Conservation (phyloP, 1,140 invertebrate genomes). For the Contarinia nasturtii region DNA sequence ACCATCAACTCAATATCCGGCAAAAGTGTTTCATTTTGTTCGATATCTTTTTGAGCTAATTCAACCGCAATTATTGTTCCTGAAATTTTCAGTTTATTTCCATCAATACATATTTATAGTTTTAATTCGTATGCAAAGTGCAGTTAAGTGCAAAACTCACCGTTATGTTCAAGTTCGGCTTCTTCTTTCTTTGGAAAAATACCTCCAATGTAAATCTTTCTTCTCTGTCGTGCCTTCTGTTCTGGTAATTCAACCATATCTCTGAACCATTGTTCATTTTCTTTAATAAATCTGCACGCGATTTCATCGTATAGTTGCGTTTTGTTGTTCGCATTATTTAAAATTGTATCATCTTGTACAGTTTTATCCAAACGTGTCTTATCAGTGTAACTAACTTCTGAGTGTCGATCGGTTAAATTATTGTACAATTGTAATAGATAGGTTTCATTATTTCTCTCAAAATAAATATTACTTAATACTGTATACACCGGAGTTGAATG, state of each 20-base stretch:
- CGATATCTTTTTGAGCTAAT: constrained; percentile 46
- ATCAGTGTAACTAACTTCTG: neutral
- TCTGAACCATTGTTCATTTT: constrained; percentile 29
- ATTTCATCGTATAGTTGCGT: constrained; percentile 25
- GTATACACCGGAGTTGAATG: constrained; percentile 3
- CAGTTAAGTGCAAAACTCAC: no score
- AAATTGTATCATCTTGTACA: no score
- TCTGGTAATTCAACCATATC: constrained; percentile 31
- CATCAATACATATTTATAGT: no score
- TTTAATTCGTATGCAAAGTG: no score
- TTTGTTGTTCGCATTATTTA: constrained; percentile 13
- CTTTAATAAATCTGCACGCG: constrained; percentile 48
- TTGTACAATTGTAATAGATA: neutral
- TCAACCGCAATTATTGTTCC: constrained; percentile 41
- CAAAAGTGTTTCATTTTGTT: constrained; percentile 36
- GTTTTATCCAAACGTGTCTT: neutral
- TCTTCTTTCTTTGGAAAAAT: constrained; percentile 44
- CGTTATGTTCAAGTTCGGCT: no score
- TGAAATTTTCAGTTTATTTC: no score
- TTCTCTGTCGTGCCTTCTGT: constrained; percentile 15
- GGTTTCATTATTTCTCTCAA: constrained; percentile 17
- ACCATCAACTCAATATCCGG: constrained; percentile 41
- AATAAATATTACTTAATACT: constrained; percentile 33
- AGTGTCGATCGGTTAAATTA: neutral
- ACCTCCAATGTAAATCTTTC: constrained; percentile 44